Evolutionary conservation across 2,797 vertebrate species (phyloP), one percentile per base, ranked within the genome.

Genomic region (Enteromius mattozi): DNA sequence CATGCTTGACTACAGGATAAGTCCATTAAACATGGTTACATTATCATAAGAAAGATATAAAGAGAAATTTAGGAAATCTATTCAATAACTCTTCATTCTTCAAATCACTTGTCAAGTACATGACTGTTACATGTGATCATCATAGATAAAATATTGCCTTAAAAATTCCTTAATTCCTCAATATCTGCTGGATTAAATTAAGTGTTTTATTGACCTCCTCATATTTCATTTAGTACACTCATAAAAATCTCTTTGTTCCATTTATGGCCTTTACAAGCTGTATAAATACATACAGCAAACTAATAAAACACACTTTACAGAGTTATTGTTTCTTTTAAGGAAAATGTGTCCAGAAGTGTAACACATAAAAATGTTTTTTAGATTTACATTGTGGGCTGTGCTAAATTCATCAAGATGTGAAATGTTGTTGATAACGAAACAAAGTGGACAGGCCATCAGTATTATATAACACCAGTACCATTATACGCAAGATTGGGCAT

Each of bases 71-170:
- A 30, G 45, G 17, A 19, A 19, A 74, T 51, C 71, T 33, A 0
- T 54, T 21, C 17, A 75, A 8, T 30, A 24, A 45, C 7, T 10
- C 40, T 24, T 61, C 2, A 59, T 35, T 76, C 24, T 70, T 45
- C 37, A 10, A 42, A 27, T 12, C 79, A 94, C 95, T 96, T 96
- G 94, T 96, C 95, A 19, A 10, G 16, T 33, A 17, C 19, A 54
- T 51, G 17, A 27, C 27, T 12, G 47, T 8, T 74, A 19, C 0
- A 33, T 54, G 10, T 54, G 10, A 75, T n/a, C 1, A 0, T 17
- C 33, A 14, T 16, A 37, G 21, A 76, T 37, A 37, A 9, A 59
- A 40, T 16, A 17, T 24, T 77, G 13, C n/a, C 3, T 40, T 16
- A 9, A 47, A 61, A 61, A 70, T 71, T 12, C 19, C 9, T 42